Base-by-base conservation (phyloP, 2,888 invertebrate genomes). In the Linnaemya tessellans region DNA sequence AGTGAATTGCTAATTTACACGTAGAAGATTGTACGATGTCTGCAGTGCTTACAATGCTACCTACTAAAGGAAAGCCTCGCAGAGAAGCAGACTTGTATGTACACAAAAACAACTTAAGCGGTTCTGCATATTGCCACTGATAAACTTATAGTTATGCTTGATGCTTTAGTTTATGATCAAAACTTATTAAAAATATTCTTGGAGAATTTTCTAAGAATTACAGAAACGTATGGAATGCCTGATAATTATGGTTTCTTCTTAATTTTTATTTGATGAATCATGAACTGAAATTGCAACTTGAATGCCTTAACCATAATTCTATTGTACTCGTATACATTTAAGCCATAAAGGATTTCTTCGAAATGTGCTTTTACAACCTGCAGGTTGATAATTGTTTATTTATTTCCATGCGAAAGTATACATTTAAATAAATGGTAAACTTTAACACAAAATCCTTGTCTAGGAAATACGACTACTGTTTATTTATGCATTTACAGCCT, bases 401-500 rank as follows among this genome's bases (percentile, higher is more conserved):
- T 15, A 25, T n/a, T 30, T 35, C 73, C 75, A 68, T 81, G 64
- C 38, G 70, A 70, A 68, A 62, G 54, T 35, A 70, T 35, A 22
- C 30, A 10, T 20, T n/a, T 7, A 10, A 9, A 9, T 11, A 35
- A 38, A 25, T 20, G 67, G 56, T 9, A 22, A 22, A 62, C 2
- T 22, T 43, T 11, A 1, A 43, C 11, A 8, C 43, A 51, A n/a
- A n/a, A 9, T 54, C 38, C 51, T 58, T 38, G 43, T 30, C 13
- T 41, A 20, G 15, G 8, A 7, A 15, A 62, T 7, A 18, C 9
- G 25, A 58, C 84, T 79, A 81, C 84, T 82, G 84, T 82, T 85
- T 82, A 41, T 58, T 82, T 15, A 71, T 67, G 38, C 30, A 46
- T 79, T 80, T 84, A 84, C 73, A 58, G 75, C 43, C 65, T 80